Evolutionary conservation across 1,140 invertebrate genomes (phyloP).

Genomic region (Sinella curviseta): DNA sequence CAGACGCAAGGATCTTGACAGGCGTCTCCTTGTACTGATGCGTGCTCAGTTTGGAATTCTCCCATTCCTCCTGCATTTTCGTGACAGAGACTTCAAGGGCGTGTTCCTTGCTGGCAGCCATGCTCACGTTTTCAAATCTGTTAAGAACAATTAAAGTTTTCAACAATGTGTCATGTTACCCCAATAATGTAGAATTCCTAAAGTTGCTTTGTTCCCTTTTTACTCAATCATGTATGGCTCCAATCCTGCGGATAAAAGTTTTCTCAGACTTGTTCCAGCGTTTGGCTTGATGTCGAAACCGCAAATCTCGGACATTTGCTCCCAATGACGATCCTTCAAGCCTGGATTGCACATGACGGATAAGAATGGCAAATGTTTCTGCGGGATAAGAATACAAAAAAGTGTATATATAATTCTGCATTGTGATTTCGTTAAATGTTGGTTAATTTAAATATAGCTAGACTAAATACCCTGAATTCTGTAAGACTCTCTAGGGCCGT

Average conservation of each 20-base stretch:
- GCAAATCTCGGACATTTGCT: slow-evolving; percentile 80
- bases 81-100: slow-evolving; percentile 74
- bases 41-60: slow-evolving; percentile 70
- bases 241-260: slow-evolving; percentile 75
- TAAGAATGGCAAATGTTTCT: slow-evolving; percentile 75
- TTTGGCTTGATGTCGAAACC: slow-evolving; percentile 82
- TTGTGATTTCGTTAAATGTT: neutral
- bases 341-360: slow-evolving; percentile 84
- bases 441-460: neutral
- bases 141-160: slow-evolving; percentile 1
- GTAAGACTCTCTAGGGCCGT: slow-evolving; percentile 72
- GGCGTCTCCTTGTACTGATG: slow-evolving; percentile 76
- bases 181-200: neutral
- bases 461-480: slow-evolving; percentile 66
- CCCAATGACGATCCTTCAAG: slow-evolving; percentile 83
- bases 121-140: slow-evolving; percentile 76
- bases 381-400: slow-evolving; percentile 49
- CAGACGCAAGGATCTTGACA: slow-evolving; percentile 71
- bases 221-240: slow-evolving; percentile 73
- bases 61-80: slow-evolving; percentile 85
- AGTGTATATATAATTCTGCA: neutral
- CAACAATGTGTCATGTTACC: neutral
- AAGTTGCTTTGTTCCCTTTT: slow-evolving; percentile 26
- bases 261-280: slow-evolving; percentile 78
- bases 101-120: slow-evolving; percentile 84